A percentile compares a stretch with the other conserved stretches of the same genome.
These are phyloP conservation scores for Odontocerum albicorne DNA, from an alignment of 2,888 invertebrate genomes.

Conservation along the genomic window DNA sequence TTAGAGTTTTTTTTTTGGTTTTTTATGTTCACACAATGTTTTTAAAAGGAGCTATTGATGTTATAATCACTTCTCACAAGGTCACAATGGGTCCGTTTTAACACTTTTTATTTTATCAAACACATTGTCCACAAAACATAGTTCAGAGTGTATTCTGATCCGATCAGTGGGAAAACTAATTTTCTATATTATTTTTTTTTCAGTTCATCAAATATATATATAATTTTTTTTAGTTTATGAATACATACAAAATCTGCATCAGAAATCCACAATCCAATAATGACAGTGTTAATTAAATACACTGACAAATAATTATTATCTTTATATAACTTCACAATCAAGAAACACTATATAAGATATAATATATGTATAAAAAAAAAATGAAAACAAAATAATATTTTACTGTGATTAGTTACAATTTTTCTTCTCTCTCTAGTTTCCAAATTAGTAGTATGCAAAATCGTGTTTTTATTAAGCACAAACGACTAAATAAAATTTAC, in stretches of 20 bases:
- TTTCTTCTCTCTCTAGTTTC: too few species aligned
- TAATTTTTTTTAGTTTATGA: slow-evolving; percentile 14
- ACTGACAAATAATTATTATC: slow-evolving; percentile 11
- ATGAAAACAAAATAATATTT: slow-evolving; percentile 38
- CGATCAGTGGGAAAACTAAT: slow-evolving; percentile 30
- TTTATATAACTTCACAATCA: slow-evolving; percentile 7
- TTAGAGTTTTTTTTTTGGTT: slow-evolving; percentile 1
- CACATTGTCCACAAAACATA: slow-evolving; percentile 11
- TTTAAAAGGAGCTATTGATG: not conserved
- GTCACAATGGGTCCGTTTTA: slow-evolving; percentile 6
- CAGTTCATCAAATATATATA: slow-evolving; percentile 1
- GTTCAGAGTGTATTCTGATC: slow-evolving; percentile 19
- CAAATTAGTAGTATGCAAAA: too few species aligned
- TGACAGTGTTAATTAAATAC: slow-evolving; percentile 10
- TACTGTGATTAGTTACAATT: too few species aligned
- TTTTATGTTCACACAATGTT: not conserved
- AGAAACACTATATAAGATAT: slow-evolving; percentile 1
- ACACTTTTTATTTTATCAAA: slow-evolving; percentile 3
- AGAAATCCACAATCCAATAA: slow-evolving; percentile 9
- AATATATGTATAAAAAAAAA: slow-evolving; percentile 39
- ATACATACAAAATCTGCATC: slow-evolving; percentile 15
- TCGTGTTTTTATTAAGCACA: too few species aligned
- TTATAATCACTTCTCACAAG: slow-evolving; percentile 2
- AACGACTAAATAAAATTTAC: too few species aligned
- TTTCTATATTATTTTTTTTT: slow-evolving; percentile 18